Evolutionary conservation across 2,888 invertebrate genomes (phyloP).

Genomic region (Sarcophaga carnaria): DNA sequence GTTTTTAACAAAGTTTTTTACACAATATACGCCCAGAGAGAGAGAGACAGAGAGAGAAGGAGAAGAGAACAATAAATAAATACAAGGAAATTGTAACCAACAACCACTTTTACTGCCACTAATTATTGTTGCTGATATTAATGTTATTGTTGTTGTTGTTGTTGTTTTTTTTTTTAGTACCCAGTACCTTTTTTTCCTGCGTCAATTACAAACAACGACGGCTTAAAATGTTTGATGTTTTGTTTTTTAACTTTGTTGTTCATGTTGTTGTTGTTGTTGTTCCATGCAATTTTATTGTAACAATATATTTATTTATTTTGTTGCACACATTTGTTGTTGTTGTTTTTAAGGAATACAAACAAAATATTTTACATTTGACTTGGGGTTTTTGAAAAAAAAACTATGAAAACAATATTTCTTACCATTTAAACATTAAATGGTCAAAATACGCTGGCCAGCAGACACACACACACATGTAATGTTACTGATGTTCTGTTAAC

Average conservation of each 20-base stretch:
- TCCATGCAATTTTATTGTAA: slow-evolving; percentile 35
- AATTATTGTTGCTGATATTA: slow-evolving; percentile 15
- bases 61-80: not conserved
- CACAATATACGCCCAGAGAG: slow-evolving; percentile 26
- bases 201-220: slow-evolving; percentile 43
- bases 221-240: slow-evolving; percentile 64
- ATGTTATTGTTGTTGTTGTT: not conserved
- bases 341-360: slow-evolving; percentile 38
- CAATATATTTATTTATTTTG: slow-evolving; percentile 46
- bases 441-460: slow-evolving; percentile 27
- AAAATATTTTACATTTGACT: slow-evolving; percentile 52
- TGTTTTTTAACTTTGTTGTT: not conserved
- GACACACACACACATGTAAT: too few species aligned
- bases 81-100: slow-evolving; percentile 58
- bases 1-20: slow-evolving; percentile 57
- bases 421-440: slow-evolving; percentile 35
- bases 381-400: not conserved
- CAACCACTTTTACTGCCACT: not conserved
- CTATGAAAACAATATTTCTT: not conserved
- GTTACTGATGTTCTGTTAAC: too few species aligned
- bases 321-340: slow-evolving; percentile 13
- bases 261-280: not conserved
- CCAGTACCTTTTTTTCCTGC: slow-evolving; percentile 23
- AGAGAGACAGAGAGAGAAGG: too few species aligned
- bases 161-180: not conserved